These are phyloP conservation scores for Leiothrix lutea DNA, from an alignment of 2,113 vertebrate species.

Conservation along the genomic window DNA sequence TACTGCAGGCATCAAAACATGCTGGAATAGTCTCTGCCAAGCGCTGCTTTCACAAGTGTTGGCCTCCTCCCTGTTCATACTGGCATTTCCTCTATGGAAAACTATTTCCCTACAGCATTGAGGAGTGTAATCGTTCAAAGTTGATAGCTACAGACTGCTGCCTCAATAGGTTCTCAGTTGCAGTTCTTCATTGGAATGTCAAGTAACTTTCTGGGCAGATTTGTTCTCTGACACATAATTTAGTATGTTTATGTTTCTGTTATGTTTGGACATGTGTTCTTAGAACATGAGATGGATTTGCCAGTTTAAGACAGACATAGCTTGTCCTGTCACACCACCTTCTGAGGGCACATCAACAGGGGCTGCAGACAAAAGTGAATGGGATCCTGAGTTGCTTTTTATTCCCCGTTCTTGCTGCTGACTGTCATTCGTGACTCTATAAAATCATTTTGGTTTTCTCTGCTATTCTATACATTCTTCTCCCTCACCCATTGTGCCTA, in stretches of 20 bases:
- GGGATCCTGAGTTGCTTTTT: background rate
- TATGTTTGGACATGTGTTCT: background rate
- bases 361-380: background rate
- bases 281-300: background rate
- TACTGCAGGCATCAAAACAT: background rate
- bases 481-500: background rate
- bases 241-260: background rate
- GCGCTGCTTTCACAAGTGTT: background rate
- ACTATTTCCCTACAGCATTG: background rate
- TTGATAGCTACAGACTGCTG: background rate
- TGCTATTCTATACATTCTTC: background rate
- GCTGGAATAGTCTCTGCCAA: background rate
- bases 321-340: background rate
- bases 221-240: background rate
- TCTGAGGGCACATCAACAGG: background rate
- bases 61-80: background rate
- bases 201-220: background rate
- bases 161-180: background rate
- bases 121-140: background rate
- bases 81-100: constrained; percentile 2
- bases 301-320: background rate
- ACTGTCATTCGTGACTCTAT: background rate
- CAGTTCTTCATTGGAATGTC: background rate
- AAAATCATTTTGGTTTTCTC: background rate
- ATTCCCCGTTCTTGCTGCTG: background rate